Evolutionary conservation across 2,888 invertebrate species (phyloP), one percentile per base, ranked within the genome.

Genomic region (Leistus spinibarbis): DNA sequence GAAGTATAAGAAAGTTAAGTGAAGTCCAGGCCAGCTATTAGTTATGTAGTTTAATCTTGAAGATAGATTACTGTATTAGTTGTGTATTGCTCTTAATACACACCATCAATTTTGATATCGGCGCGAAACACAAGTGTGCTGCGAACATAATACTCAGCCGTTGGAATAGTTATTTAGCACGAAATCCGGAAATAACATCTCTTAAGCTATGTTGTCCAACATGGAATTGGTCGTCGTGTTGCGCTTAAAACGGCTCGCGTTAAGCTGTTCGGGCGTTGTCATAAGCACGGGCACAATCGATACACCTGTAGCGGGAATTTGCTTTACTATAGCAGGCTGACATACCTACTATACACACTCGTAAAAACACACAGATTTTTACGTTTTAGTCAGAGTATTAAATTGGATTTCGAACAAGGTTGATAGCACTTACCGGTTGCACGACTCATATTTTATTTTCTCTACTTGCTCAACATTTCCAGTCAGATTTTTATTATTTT

Each of bases 131-230:
- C 40, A 40, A 40, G 40, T 40, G 40, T 5, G 40, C 40, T 13
- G 10, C 7, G 40, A 40, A 40, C 40, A 40, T 40, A 10, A 40
- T 40, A 40, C 40, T 74, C 27, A 75, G 63, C 75, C 75, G 54
- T 53, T 13, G n/a, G 64, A 64, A 75, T 75, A 24, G 75, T 75
- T 75, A 69, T 69, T 69, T 69, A 68, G 68, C 68, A 75, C 75
- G 69, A 75, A 75, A 74, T 67, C 73, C 73, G 60, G 68, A 68
- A 74, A 74, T 74, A 67, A 74, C 67, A 74, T 68, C 60, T 20
- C 16, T 17, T 53, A 66, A 66, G 66, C 66, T 62, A 57, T 60
- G 60, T 67, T 27, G 64, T 64, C 64, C 64, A 23, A 23, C 22
- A 60, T 20, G 17, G 64, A 64, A 64, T 64, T 10, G 40, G 40